These are phyloP conservation scores for Mesorhabditis belari DNA, from an alignment of 2,888 invertebrate species.

Conservation along the genomic window DNA sequence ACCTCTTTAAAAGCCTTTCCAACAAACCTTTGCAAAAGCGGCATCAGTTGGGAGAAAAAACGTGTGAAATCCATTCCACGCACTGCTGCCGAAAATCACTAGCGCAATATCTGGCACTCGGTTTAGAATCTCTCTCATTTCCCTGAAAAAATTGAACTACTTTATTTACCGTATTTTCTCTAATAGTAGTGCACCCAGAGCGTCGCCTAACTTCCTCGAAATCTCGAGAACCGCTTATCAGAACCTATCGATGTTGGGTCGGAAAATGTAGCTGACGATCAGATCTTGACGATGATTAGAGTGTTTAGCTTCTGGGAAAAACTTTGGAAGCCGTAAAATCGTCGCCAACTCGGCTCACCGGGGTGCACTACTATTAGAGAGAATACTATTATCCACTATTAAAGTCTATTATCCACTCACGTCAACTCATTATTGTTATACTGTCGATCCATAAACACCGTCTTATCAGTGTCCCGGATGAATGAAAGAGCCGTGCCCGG, in stretches of 20 bases:
- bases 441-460: slow-evolving; percentile 45
- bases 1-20: no score
- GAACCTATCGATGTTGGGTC: no score
- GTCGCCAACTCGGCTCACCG: no score
- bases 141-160: slow-evolving; percentile 26
- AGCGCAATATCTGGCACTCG: slow-evolving; percentile 51
- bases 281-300: no score
- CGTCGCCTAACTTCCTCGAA: no score
- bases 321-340: no score
- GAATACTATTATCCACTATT: background rate
- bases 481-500: slow-evolving; percentile 49
- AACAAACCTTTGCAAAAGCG: slow-evolving; percentile 48
- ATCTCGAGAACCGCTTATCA: no score
- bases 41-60: slow-evolving; percentile 53
- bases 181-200: no score
- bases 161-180: no score
- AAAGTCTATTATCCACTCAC: slow-evolving; percentile 22
- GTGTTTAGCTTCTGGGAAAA: no score
- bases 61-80: slow-evolving; percentile 52
- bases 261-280: no score
- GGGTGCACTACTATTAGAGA: background rate
- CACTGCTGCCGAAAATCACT: slow-evolving; percentile 49
- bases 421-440: slow-evolving; percentile 51
- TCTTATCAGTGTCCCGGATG: slow-evolving; percentile 44
- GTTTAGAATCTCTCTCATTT: slow-evolving; percentile 50